These are phyloP conservation scores for Thalassoma bifasciatum DNA, from an alignment of 2,113 vertebrate genomes.

Conservation along the genomic window DNA sequence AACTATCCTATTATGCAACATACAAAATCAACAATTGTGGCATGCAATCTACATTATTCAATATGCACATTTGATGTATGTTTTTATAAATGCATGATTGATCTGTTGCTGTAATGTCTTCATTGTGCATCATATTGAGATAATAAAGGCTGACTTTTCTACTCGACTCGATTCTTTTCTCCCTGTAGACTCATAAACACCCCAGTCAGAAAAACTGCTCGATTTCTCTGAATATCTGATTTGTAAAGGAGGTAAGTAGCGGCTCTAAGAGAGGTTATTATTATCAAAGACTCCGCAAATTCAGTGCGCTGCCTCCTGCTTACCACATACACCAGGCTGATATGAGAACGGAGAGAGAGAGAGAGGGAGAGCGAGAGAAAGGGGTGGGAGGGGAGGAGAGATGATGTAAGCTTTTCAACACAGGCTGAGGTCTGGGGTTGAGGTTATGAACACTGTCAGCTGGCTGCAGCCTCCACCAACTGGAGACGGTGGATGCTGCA, in stretches of 20 bases:
- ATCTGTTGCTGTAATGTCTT: too few relatives aligned
- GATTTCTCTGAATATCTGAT: not conserved
- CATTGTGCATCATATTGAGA: too few relatives aligned
- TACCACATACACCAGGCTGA: constrained; percentile 18
- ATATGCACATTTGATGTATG: too few relatives aligned
- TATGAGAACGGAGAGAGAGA: constrained; percentile 2
- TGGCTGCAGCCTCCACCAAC: constrained; percentile 64
- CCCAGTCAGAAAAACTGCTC: not conserved
- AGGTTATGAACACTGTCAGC: constrained; percentile 67
- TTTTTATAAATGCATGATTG: too few relatives aligned
- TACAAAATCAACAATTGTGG: too few relatives aligned
- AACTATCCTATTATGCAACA: too few relatives aligned
- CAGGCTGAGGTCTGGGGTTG: constrained; percentile 67
- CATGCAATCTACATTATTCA: too few relatives aligned
- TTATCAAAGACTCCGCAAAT: constrained; percentile 5
- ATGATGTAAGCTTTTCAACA: constrained; percentile 72
- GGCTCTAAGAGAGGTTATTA: constrained; percentile 1
- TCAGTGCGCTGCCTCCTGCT: constrained; percentile 16
- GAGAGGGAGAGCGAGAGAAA: constrained; percentile 3
- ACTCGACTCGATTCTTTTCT: not conserved
- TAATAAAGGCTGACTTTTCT: too few relatives aligned
- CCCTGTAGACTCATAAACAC: not conserved
- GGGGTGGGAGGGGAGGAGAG: constrained; percentile 1
- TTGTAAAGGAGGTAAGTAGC: not conserved
- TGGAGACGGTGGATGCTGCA: constrained; percentile 58